A percentile compares a stretch with the other conserved stretches of the same genome.
Evolutionary conservation across 2,797 vertebrate species (phyloP).

Genomic region (Falco berigora): DNA sequence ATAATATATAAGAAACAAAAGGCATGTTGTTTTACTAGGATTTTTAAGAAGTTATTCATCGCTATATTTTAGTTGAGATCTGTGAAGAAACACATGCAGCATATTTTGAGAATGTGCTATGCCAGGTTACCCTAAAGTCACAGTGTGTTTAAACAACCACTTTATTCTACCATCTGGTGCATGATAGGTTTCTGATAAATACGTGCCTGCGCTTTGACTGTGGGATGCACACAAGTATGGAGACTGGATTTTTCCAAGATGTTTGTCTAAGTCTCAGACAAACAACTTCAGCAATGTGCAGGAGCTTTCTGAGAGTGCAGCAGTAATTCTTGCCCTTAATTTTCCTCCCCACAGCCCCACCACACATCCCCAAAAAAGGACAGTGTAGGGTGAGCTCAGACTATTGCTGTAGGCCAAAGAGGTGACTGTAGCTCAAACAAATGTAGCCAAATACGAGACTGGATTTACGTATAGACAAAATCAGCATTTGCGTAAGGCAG

Average conservation of each 20-base stretch:
- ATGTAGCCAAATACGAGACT: background rate
- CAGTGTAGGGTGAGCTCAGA: background rate
- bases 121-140: constrained; percentile 60
- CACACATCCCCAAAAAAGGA: background rate
- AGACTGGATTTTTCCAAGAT: constrained; percentile 35
- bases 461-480: background rate
- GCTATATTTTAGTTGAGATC: constrained; percentile 50
- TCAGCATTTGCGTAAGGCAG: background rate
- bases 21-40: background rate
- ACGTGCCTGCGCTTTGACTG: constrained; percentile 25
- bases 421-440: background rate
- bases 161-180: constrained; percentile 65
- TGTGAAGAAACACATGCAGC: constrained; percentile 50
- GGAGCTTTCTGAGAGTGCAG: background rate
- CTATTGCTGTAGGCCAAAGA: background rate
- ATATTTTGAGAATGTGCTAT: constrained; percentile 66
- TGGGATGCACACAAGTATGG: constrained; percentile 21
- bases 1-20: constrained; percentile 44
- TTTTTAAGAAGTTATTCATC: constrained; percentile 49
- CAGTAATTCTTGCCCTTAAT: background rate
- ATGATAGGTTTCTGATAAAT: constrained; percentile 64
- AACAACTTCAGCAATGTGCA: background rate
- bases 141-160: constrained; percentile 64
- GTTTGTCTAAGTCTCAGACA: constrained; percentile 28
- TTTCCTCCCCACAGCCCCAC: background rate